These are phyloP conservation scores for Phortica magna DNA, from an alignment of 2,888 invertebrate species.

Conservation along the genomic window DNA sequence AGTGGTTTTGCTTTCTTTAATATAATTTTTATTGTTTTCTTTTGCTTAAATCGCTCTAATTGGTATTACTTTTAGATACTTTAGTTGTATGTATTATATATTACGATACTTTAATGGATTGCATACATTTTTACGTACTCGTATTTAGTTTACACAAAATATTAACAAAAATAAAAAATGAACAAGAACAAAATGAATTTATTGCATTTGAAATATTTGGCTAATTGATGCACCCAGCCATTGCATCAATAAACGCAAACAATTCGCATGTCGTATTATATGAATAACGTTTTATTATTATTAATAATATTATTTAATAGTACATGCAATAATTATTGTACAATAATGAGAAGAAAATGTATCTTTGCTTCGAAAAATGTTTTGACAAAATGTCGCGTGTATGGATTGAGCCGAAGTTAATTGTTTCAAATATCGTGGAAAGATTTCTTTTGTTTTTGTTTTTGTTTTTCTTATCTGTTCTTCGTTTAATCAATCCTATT, in stretches of 20 bases:
- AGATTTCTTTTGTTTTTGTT: slow-evolving; percentile 8
- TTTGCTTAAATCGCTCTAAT: neutral
- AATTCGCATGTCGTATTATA: neutral
- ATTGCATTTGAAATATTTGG: neutral
- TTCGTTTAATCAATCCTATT: slow-evolving; percentile 33
- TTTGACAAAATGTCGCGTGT: too few relatives aligned
- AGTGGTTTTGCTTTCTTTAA: slow-evolving; percentile 17
- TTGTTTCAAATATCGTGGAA: neutral
- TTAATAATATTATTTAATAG: neutral
- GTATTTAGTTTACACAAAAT: too few relatives aligned
- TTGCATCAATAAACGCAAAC: slow-evolving; percentile 38
- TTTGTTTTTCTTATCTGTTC: slow-evolving; percentile 41
- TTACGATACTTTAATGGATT: slow-evolving; percentile 10
- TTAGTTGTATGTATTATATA: neutral
- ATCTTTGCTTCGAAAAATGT: too few relatives aligned
- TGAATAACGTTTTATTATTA: neutral
- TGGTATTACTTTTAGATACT: neutral
- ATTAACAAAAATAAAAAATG: too few relatives aligned
- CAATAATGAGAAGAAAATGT: slow-evolving; percentile 5
- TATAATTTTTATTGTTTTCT: slow-evolving; percentile 35
- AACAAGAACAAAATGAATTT: neutral
- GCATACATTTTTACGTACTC: neutral
- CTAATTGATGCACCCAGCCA: slow-evolving; percentile 48
- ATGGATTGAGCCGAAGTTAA: neutral
- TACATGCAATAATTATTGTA: slow-evolving; percentile 16